phyloP scores from a whole-genome alignment of 2,113 vertebrate genomes.

The Hippocampus guttulatus region DNA sequence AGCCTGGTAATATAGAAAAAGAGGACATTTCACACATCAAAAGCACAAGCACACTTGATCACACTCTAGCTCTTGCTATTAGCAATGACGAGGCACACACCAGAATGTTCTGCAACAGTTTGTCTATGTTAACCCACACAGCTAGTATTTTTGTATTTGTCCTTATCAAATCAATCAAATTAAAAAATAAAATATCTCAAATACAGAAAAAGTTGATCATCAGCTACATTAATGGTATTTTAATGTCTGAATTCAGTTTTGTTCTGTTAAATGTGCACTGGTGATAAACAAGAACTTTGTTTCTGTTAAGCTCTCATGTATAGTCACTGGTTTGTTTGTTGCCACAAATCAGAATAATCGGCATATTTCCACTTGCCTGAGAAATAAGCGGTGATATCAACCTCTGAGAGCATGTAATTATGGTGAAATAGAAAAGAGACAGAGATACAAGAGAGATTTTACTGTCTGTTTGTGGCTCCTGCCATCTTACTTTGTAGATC shows the following conservation, averaged over 20 bases:
- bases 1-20: slow-evolving; percentile 9
- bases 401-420: slow-evolving; percentile 19
- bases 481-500: neutral
- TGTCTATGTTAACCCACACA: too few species aligned
- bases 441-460: slow-evolving; percentile 2
- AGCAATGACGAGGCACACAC: too few species aligned
- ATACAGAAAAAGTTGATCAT: neutral
- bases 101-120: too few species aligned
- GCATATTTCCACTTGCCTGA: slow-evolving; percentile 19
- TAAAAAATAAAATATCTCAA: neutral
- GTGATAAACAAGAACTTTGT: neutral
- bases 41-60: neutral
- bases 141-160: too few species aligned
- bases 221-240: neutral
- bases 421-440: slow-evolving; percentile 11
- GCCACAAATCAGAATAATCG: slow-evolving; percentile 21
- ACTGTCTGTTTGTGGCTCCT: neutral
- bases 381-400: neutral
- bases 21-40: slow-evolving; percentile 9
- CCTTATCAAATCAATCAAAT: too few species aligned
- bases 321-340: neutral
- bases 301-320: neutral
- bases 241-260: neutral
- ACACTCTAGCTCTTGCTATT: too few species aligned
- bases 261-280: neutral